Evolutionary conservation across 1,140 invertebrate species (phyloP), one percentile per base, ranked within the genome.

Genomic region (Asbolus verrucosus): DNA sequence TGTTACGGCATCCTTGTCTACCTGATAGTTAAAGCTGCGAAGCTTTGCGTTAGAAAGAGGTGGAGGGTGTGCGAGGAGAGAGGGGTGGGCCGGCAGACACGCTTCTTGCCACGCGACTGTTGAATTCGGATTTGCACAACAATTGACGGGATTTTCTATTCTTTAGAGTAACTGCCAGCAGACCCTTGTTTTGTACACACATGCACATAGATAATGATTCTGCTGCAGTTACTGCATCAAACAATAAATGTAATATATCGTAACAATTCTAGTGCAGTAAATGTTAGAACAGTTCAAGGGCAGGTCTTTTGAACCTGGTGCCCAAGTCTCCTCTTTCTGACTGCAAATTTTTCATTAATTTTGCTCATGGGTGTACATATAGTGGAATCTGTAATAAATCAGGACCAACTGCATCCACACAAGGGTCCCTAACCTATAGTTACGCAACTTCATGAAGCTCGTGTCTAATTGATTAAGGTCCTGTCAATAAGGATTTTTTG

Each of bases 91-190:
- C 33, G 39, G 61, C 65, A 36, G 70, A 72, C 70, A 72, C 70
- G 70, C 67, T 72, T 66, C 70, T 18, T 72, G 70, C 70, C 70
- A 72, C 70, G 70, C 65, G 70, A 61, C 70, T 59, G 31, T 68
- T 43, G 65, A 66, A 66, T 67, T 72, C 39, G 62, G 66, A 72
- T 72, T 72, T 72, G 70, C 70, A 72, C 70, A 72, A 72, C 70
- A 72, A 72, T 72, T 65, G 70, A 21, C 61, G 19, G 70, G 70
- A 66, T 67, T 54, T 67, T 67, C 70, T 72, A 67, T 72, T 72
- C 61, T 72, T 63, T 38, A n/a, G 18, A 61, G 36, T 72, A 72
- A 72, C 70, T 72, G 70, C 70, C 70, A 68, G 8, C 15, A 30
- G 62, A 36, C 16, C 24, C 24, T 2, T n/a, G n/a, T n/a, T n/a